A percentile compares a stretch with the other conserved stretches of the same genome.
Conservation (phyloP, 1,140 invertebrate genomes). For the Leptoteleia sp. region DNA sequence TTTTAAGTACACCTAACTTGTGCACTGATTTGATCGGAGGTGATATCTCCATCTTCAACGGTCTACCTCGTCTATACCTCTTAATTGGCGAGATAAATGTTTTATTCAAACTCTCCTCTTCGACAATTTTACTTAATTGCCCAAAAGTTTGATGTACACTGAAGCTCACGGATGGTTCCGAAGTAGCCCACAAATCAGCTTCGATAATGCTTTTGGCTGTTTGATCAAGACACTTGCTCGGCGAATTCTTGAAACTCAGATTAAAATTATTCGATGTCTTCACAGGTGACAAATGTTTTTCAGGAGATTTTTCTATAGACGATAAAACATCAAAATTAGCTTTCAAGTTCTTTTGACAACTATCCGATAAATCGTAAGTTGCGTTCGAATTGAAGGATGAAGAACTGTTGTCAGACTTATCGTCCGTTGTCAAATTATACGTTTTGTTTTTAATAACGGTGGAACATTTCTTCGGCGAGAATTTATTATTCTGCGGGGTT, state of each 20-base stretch:
- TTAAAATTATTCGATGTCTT: conserved; percentile 16
- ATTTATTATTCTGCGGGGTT: conserved; percentile 32
- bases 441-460: conserved; percentile 48
- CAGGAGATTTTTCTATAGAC: conserved; percentile 20
- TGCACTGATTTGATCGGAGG: conserved; percentile 66
- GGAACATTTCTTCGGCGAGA: conserved; percentile 66
- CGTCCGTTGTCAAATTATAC: conserved; percentile 22
- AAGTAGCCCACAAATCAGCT: conserved; percentile 71
- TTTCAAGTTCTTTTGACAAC: no score
- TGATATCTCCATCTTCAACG: conserved; percentile 70
- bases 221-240: conserved; percentile 30
- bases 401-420: conserved; percentile 9
- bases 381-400: conserved; percentile 46
- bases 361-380: conserved; percentile 65
- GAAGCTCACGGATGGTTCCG: conserved; percentile 14
- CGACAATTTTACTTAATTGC: conserved; percentile 30
- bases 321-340: no score
- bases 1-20: conserved; percentile 31
- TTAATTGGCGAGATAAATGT: conserved; percentile 29
- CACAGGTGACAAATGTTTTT: conserved; percentile 33
- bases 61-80: background rate
- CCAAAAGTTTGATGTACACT: conserved; percentile 6
- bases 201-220: conserved; percentile 70
- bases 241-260: conserved; percentile 10
- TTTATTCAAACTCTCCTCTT: conserved; percentile 42